Base-by-base conservation (phyloP, 2,113 vertebrate genomes). In the Sphyrna mokarran region DNA sequence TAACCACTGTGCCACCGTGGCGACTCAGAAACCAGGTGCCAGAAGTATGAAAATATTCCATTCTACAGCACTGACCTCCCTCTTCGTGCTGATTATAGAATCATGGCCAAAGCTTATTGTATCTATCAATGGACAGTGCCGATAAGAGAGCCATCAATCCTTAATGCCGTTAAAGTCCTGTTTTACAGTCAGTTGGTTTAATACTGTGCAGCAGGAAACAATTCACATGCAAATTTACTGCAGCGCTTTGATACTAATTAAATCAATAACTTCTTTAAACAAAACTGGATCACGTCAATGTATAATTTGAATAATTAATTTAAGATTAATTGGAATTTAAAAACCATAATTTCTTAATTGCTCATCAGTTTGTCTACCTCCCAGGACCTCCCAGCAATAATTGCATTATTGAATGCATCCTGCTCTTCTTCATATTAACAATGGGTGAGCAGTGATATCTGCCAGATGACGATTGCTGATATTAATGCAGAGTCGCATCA, bases 161-260 rank as follows among this genome's bases (percentile, higher is more conserved):
- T 7, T 87, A 8, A n/a, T 83, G 6, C 80, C 37, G 4, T 43
- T 18, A 83, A 1, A 58, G 11, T 89, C 54, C 26, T 83, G 37
- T 61, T 90, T 90, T 61, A 26, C 54, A 90, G 48, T 13, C 58
- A 61, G 26, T 61, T 63, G 54, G 3, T 90, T 90, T 63, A 11
- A 0, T 54, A 0, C 29, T 29, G 29, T 90, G 18, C 11, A 10
- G 85, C 6, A n/a, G 54, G 61, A 58, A 61, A 94, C 20, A 69
- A 54, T 90, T 90, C 54, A 90, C 4, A 94, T 94, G n/a, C 66
- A 94, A 94, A 94, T 69, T 37, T 69, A 94, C 40, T 94, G 43
- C 66, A 70, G 6, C 70, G 37, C 66, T 94, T 40, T n/a, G 68
- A 69, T 43, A 69, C 66, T 70, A 43, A 94, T 70, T 22, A 70